These are phyloP conservation scores for Astropecten irregularis DNA, from an alignment of 53 echinoderm and acorn worm genomes.

Conservation along the genomic window DNA sequence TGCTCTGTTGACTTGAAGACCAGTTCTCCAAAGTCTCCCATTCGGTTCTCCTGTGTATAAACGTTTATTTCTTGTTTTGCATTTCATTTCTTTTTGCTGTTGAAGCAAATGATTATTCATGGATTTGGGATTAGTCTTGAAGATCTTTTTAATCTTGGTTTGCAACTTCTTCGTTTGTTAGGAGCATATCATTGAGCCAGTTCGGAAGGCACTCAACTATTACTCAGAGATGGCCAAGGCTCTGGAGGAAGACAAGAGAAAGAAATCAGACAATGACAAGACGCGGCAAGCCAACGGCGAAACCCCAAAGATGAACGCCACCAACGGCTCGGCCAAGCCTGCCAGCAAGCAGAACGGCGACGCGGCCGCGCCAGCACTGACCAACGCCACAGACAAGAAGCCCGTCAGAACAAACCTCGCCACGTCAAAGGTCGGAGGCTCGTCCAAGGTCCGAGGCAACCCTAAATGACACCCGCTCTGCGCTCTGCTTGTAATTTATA, in stretches of 20 bases:
- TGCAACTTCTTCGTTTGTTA: too few species aligned
- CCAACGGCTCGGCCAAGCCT: conserved; percentile 54
- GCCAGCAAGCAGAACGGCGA: conserved; percentile 45
- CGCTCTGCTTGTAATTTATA: neutral
- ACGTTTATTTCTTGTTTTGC: too few species aligned
- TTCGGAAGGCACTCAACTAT: conserved; percentile 89
- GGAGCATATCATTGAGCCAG: conserved; percentile 91
- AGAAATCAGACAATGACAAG: conserved; percentile 56
- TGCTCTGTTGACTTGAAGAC: too few species aligned
- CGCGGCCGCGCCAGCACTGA: neutral
- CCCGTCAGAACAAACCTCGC: conserved; percentile 9
- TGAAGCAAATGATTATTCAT: too few species aligned
- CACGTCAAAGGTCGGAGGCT: conserved; percentile 26
- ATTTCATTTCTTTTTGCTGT: too few species aligned
- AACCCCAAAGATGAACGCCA: conserved; percentile 66
- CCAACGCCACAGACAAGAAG: conserved; percentile 42
- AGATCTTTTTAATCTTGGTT: too few species aligned
- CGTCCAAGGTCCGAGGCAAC: conserved; percentile 15
- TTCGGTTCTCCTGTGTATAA: too few species aligned
- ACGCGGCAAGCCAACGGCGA: conserved; percentile 64
- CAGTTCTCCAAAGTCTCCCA: too few species aligned
- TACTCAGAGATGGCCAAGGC: conserved; percentile 95
- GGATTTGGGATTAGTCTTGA: too few species aligned
- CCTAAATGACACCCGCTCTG: conserved; percentile 28
- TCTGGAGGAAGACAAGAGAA: conserved; percentile 91